phyloP scores from a whole-genome alignment of 2,797 vertebrate species.

The Bucorvus abyssinicus region DNA sequence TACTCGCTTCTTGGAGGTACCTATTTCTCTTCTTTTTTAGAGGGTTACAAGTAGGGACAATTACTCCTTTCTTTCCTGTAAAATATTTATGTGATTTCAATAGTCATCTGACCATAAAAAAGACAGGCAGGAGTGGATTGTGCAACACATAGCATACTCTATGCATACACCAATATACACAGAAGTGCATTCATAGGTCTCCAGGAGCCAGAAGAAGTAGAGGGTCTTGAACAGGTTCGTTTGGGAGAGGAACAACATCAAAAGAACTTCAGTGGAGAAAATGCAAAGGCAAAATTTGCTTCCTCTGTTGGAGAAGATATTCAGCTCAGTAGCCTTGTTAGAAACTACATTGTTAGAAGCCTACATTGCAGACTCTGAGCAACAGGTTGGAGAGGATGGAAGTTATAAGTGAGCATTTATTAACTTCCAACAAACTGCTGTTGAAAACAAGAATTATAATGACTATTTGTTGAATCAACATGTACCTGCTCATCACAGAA shows the following conservation, averaged over 20 bases:
- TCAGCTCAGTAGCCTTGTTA: neutral
- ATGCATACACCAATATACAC: neutral
- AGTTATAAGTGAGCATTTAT: neutral
- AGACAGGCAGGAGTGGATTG: neutral
- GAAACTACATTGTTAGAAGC: neutral
- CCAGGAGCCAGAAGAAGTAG: neutral
- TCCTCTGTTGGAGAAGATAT: neutral
- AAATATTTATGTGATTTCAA: conserved; percentile 1
- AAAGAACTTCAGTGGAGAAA: neutral
- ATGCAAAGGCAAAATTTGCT: neutral
- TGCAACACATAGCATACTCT: neutral
- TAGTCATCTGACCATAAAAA: neutral
- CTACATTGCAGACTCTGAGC: neutral
- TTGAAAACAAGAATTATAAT: neutral
- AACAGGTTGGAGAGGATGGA: neutral
- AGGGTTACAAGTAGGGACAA: neutral
- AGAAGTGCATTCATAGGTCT: neutral
- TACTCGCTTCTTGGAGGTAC: neutral
- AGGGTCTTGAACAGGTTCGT: neutral
- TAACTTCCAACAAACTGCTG: neutral
- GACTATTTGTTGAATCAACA: neutral
- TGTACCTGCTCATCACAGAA: neutral
- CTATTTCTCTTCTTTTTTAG: conserved; percentile 3
- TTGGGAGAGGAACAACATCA: neutral
- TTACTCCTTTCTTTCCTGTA: neutral